phyloP scores from a whole-genome alignment of 2,888 invertebrate species.

The Brachycybe producta region DNA sequence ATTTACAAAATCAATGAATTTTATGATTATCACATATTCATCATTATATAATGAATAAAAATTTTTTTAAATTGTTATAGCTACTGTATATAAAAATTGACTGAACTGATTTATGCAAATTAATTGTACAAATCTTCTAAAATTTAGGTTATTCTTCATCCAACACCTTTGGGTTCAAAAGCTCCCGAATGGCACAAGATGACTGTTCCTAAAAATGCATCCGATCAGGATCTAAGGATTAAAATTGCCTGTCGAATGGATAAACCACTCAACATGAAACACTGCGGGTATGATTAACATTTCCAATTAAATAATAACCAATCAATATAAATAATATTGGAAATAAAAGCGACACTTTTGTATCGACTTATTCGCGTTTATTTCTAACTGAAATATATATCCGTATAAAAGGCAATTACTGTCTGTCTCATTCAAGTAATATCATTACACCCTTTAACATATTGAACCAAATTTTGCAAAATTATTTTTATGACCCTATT shows the following conservation, averaged over 20 bases:
- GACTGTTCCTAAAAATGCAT: slow-evolving; percentile 84
- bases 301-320: neutral
- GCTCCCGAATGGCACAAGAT: slow-evolving; percentile 97
- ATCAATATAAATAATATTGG: neutral
- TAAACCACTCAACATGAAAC: slow-evolving; percentile 97
- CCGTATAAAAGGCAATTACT: too few species aligned
- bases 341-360: too few species aligned
- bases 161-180: slow-evolving; percentile 77
- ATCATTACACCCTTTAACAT: too few species aligned
- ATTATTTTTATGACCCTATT: too few species aligned
- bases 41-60: too few species aligned
- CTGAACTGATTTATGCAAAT: neutral
- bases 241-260: slow-evolving; percentile 98
- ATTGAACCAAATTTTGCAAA: too few species aligned
- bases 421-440: too few species aligned
- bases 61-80: too few species aligned
- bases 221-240: slow-evolving; percentile 90
- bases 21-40: too few species aligned
- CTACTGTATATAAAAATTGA: neutral
- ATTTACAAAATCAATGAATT: too few species aligned
- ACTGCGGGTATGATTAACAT: slow-evolving; percentile 72
- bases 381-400: too few species aligned
- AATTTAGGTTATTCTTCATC: slow-evolving; percentile 54
- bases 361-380: too few species aligned
- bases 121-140: neutral